Evolutionary conservation across 2,888 invertebrate genomes (phyloP).

Genomic region (Diarsia dahlii): DNA sequence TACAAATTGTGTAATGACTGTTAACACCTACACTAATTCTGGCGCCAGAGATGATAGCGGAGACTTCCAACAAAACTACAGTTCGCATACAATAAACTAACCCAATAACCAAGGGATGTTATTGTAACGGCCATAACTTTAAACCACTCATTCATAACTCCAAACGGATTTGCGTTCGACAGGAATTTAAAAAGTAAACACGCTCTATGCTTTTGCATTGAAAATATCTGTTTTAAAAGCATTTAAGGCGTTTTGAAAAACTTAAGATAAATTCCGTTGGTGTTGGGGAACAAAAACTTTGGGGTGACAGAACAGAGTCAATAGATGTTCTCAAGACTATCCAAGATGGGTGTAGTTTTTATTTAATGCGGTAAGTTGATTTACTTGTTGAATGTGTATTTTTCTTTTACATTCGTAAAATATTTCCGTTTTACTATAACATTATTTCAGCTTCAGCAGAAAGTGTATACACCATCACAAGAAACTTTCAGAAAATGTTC

Average conservation of each 20-base stretch:
- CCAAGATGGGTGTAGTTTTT: not conserved
- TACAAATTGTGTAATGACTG: slow-evolving; percentile 50
- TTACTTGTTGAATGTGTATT: no score
- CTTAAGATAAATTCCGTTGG: slow-evolving; percentile 17
- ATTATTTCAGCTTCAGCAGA: not conserved
- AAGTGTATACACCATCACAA: not conserved
- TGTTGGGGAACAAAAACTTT: slow-evolving; percentile 14
- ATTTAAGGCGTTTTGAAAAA: slow-evolving; percentile 32
- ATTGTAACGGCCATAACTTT: slow-evolving; percentile 65
- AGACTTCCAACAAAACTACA: slow-evolving; percentile 66
- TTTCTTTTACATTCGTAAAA: not conserved
- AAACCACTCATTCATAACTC: slow-evolving; percentile 76
- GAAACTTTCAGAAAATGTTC: slow-evolving; percentile 1
- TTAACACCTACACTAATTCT: slow-evolving; percentile 57
- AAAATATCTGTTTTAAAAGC: slow-evolving; percentile 50
- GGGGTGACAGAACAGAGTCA: slow-evolving; percentile 21
- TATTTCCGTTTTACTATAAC: not conserved
- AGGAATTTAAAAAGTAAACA: slow-evolving; percentile 74
- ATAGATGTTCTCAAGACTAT: slow-evolving; percentile 29
- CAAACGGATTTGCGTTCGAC: slow-evolving; percentile 69
- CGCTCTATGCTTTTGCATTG: slow-evolving; percentile 64
- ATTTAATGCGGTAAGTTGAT: not conserved
- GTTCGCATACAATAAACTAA: slow-evolving; percentile 77
- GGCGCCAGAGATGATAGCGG: slow-evolving; percentile 76
- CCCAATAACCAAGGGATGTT: slow-evolving; percentile 76